A percentile compares a stretch with the other conserved stretches of the same genome.
phyloP scores from a whole-genome alignment of 1,140 invertebrate genomes.

The Diuraphis noxia region DNA sequence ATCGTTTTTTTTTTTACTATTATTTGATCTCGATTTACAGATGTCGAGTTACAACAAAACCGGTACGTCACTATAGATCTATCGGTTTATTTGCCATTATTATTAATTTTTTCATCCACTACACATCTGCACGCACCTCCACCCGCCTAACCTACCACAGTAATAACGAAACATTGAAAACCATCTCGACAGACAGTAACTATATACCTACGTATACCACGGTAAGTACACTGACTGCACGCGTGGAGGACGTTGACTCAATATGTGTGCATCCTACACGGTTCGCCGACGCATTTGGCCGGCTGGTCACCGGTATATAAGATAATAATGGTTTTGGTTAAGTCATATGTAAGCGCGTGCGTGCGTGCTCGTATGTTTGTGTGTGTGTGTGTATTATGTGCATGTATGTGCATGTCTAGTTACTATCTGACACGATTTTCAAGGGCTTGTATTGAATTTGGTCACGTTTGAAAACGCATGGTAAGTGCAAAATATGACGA shows the following conservation, averaged over 20 bases:
- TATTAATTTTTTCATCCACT: neutral
- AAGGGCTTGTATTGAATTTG: neutral
- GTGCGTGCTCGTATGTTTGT: neutral
- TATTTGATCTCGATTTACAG: neutral
- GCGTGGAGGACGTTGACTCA: slow-evolving; percentile 45
- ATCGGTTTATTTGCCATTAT: neutral
- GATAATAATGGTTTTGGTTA: slow-evolving; percentile 27
- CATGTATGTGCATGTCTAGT: neutral
- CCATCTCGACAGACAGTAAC: slow-evolving; percentile 4
- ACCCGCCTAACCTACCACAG: neutral
- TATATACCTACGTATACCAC: neutral
- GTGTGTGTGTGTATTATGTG: neutral
- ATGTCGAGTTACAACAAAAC: neutral
- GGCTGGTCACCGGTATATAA: neutral
- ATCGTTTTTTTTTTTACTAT: neutral
- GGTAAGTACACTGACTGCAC: neutral
- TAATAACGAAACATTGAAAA: slow-evolving; percentile 15
- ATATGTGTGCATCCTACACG: slow-evolving; percentile 27
- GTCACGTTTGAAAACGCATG: neutral
- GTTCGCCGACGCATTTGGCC: slow-evolving; percentile 37
- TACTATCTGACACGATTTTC: neutral
- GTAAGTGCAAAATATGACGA: neutral
- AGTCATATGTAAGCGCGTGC: no score
- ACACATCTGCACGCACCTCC: neutral
- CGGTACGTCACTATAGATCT: neutral